Conservation (phyloP, 2,113 vertebrate species). For the Alethe diademata region DNA sequence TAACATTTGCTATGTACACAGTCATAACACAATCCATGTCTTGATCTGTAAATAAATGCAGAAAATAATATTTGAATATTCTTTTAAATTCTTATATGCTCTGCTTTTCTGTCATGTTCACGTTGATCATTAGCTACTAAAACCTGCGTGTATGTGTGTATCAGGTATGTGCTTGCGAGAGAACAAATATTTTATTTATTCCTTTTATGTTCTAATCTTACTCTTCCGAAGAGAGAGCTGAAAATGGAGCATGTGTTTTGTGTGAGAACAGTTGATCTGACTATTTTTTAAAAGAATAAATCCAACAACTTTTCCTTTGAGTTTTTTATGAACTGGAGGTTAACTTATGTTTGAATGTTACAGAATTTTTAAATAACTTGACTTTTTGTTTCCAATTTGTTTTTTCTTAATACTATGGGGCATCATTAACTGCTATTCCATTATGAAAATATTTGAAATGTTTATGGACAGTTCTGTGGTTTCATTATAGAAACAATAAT, state of each 20-base stretch:
- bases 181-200: background rate
- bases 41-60: background rate
- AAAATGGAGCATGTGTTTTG: background rate
- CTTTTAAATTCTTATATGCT: background rate
- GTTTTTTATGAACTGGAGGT: background rate
- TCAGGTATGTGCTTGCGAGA: background rate
- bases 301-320: background rate
- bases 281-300: background rate
- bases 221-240: background rate
- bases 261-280: background rate
- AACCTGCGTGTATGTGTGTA: background rate
- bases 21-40: background rate
- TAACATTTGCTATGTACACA: rapidly evolving
- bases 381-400: rapidly evolving
- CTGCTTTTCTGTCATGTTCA: background rate
- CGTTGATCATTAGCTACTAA: background rate
- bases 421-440: background rate
- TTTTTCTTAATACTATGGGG: background rate
- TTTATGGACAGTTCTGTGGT: background rate
- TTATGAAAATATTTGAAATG: background rate
- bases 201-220: background rate
- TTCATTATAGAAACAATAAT: background rate
- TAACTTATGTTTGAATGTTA: background rate
- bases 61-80: background rate
- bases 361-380: background rate